These are phyloP conservation scores for Fregata magnificens DNA, from an alignment of 2,113 vertebrate species.

Conservation along the genomic window DNA sequence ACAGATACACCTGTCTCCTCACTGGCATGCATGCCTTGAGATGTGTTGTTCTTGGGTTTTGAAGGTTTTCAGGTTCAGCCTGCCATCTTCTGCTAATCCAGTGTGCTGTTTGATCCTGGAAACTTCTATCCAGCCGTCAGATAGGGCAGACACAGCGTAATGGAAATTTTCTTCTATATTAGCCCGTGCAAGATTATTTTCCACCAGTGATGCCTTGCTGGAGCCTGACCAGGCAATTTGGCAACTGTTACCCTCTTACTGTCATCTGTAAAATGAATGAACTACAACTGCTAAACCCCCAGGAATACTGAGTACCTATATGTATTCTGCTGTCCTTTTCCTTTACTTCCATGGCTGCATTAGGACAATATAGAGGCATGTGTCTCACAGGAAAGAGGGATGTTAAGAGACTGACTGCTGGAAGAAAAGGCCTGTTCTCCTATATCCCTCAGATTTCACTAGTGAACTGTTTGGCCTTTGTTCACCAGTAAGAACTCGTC, in stretches of 20 bases:
- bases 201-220: neutral
- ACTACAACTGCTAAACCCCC: neutral
- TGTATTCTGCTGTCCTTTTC: neutral
- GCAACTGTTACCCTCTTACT: neutral
- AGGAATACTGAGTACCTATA: neutral
- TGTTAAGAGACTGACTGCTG: neutral
- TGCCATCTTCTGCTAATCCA: neutral
- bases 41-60: neutral
- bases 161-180: neutral
- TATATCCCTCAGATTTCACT: neutral
- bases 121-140: neutral
- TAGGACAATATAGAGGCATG: neutral
- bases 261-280: neutral
- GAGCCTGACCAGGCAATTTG: neutral
- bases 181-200: neutral
- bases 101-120: neutral
- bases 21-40: neutral
- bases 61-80: neutral
- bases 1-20: neutral
- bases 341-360: neutral
- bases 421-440: neutral
- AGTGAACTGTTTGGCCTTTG: neutral
- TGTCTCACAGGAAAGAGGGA: neutral
- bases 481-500: neutral
- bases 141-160: neutral